Base-by-base conservation (phyloP, 2,888 invertebrate species). In the Sarcophaga caerulescens region DNA sequence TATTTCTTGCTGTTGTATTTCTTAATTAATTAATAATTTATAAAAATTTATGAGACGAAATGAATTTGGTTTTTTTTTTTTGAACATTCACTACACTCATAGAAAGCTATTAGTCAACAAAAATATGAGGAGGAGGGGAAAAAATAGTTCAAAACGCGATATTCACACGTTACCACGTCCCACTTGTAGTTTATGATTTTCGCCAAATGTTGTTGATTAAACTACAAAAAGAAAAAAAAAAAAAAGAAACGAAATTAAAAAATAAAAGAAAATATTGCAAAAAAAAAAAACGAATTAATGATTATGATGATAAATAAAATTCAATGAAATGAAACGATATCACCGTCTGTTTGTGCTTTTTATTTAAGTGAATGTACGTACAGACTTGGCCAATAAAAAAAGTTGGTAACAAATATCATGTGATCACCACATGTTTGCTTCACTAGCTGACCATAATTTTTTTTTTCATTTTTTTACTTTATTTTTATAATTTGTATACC, bases 91-190 rank as follows among this genome's bases (percentile, higher is more conserved):
- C 35, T 35, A 35, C 35, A 35, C 35, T 35, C 35, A 35, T 35
- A 35, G 35, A 35, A 35, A 35, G 35, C 35, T 68, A 25, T n/a
- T 47, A 62, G 45, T 76, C 57, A 60, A 23, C 47, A 70, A 35
- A 59, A 69, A 45, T 57, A 59, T 6, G 52, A 65, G 8, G 0
- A 1, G n/a, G 21, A 5, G 0, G 4, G n/a, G 21, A 5, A 12
- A 45, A n/a, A 62, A 47, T 52, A n/a, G n/a, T 35, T 3, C 12
- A 19, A 47, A 17, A 63, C 63, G 52, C 45, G 57, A 69, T 69
- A 69, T 69, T 69, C 77, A 80, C 71, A 71, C 79, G 65, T 73
- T 80, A 73, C 65, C 71, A 80, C 52, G 79, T 47, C 71, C 63
- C 69, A 65, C 25, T 70, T 5, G 11, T 66, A 19, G 12, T 68